Evolutionary conservation across 2,888 invertebrate genomes (phyloP), one percentile per base, ranked within the genome.

Genomic region (Aphidius colemani): DNA sequence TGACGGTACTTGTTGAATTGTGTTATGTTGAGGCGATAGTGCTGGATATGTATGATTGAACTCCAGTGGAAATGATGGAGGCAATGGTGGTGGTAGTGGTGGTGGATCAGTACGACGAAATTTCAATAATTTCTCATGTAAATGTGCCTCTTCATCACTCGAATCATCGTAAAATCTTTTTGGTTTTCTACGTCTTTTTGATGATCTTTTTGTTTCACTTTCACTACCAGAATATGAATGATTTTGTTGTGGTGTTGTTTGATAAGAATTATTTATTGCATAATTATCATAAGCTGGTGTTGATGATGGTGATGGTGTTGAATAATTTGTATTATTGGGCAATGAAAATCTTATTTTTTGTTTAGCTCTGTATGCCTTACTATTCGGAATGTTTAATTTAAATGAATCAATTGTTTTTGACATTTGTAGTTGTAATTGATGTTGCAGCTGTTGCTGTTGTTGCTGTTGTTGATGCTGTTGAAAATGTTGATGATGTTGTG

Each of bases 91-190:
- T 30, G 30, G 30, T 39, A 3, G 87, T 30, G 30, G 30, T 30
- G 30, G 30, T 41, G 89, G 86, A 73, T 91, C 91, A 67, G 88
- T 87, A 78, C 91, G 92, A 64, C 89, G 85, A 91, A 92, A 92
- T 72, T 92, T 92, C 49, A 48, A 30, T 59, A 48, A 57, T 10
- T 45, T 11, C 8, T 57, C 39, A 2, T 89, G 88, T 68, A 78
- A 83, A 7, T 85, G 88, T 11, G 86, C 85, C 68, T 94, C 94
- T 73, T 94, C 94, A 71, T 93, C 94, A 78, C 93, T 93, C 0
- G 93, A 92, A 78, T 94, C 94, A 0, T 94, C 94, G 77, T 94
- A 94, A 79, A 94, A 94, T 76, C 90, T 91, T 75, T 94, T 94
- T 0, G 93, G 94, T 41, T 93, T 89, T 49, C 94, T 84, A 73